These are phyloP conservation scores for Betta splendens DNA, from an alignment of 2,797 vertebrate species.

Conservation along the genomic window DNA sequence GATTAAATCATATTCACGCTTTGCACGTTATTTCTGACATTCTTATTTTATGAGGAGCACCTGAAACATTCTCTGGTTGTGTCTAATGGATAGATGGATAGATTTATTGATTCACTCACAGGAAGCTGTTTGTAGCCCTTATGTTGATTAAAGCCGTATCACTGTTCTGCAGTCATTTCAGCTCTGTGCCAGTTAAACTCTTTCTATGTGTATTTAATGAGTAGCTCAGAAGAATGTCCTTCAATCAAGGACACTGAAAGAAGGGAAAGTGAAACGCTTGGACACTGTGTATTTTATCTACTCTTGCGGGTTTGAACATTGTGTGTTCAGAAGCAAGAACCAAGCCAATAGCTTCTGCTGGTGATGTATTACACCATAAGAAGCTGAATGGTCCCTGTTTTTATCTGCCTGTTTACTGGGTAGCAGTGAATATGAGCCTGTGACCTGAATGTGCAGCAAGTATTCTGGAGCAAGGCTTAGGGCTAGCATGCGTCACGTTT, in stretches of 20 bases:
- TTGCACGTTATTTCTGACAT: conserved; percentile 11
- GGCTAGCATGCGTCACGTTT: conserved; percentile 59
- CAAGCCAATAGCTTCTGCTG: background rate
- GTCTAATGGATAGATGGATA: too few species aligned
- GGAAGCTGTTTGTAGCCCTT: background rate
- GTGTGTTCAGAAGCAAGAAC: too few species aligned
- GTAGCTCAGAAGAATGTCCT: background rate
- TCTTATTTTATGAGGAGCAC: conserved; percentile 20
- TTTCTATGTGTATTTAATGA: background rate
- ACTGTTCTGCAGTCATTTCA: background rate
- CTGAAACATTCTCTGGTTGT: too few species aligned
- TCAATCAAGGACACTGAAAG: background rate
- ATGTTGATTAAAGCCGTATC: background rate
- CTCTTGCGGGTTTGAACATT: background rate
- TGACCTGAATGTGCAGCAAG: conserved; percentile 57
- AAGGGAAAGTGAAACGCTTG: background rate
- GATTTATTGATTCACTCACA: background rate
- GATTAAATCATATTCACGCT: conserved; percentile 28
- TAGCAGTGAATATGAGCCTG: conserved; percentile 30
- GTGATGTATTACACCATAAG: conserved; percentile 2
- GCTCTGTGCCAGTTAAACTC: background rate
- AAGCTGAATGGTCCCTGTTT: conserved; percentile 12
- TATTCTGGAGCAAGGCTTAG: conserved; percentile 48
- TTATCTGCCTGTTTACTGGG: conserved; percentile 35
- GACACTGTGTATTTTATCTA: background rate